Base-by-base conservation (phyloP, 2,888 invertebrate genomes). In the Hydrotaea cyrtoneurina region DNA sequence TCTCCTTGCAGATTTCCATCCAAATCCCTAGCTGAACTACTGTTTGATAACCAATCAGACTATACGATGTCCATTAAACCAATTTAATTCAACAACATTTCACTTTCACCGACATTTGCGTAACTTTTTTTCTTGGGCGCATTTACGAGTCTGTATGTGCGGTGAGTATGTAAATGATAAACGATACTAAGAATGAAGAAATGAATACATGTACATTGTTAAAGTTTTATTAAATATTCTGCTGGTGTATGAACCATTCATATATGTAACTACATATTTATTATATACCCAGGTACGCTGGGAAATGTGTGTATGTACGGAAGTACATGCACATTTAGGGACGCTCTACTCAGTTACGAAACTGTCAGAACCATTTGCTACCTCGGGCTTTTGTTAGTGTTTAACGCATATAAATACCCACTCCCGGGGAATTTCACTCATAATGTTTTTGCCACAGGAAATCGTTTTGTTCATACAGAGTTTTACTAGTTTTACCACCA, bases 331-430 rank as follows among this genome's bases (percentile, higher is more conserved):
- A 23, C 26, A 3, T 31, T 11, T 5, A 36, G 73, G 21, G 11
- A 74, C 74, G 19, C 17, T n/a, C 73, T 50, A 43, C 19, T 64
- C n/a, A 69, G 64, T 78, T 69, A 36, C 59, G 57, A 59, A 78
- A 59, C 75, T 82, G 74, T 74, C 78, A 74, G 82, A 69, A 74
- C 57, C 82, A 78, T 82, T 59, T 78, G 78, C 66, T 82, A 82
- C 82, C 62, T 78, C 23, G 23, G 53, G 82, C 77, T 57, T 73
- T 77, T 66, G 26, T 66, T 77, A 43, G 19, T 57, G 66, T 46
- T 73, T 31, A 55, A 43, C 71, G 26, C 31, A 19, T 53, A 55
- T 53, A 21, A 31, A 10, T 23, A n/a, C 50, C 31, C 31, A 2
- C 31, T 69, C 50, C 26, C 15, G 57, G 74, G 74, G 74, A 39